These are phyloP conservation scores for Polypedilum vanderplanki DNA, from an alignment of 1,140 invertebrate genomes.

Conservation along the genomic window DNA sequence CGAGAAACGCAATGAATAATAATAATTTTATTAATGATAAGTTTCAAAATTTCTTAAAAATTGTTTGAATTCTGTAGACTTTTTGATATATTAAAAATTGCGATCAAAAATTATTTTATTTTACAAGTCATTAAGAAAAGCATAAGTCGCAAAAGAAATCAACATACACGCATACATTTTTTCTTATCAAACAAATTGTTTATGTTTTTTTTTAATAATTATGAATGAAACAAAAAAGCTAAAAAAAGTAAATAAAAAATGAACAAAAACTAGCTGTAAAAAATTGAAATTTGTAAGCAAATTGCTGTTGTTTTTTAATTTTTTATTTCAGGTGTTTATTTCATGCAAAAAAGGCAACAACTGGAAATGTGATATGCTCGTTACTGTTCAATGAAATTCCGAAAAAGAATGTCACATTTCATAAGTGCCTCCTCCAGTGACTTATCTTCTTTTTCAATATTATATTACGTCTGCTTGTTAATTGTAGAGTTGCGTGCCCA, in stretches of 20 bases:
- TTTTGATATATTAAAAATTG: background rate
- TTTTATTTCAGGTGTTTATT: background rate
- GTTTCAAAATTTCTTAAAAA: background rate
- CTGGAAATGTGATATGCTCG: background rate
- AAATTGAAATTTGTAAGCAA: constrained; percentile 7
- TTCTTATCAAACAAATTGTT: constrained; percentile 4
- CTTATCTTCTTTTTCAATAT: constrained; percentile 15
- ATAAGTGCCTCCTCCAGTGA: constrained; percentile 21
- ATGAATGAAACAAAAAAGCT: constrained; percentile 13
- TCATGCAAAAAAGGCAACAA: background rate
- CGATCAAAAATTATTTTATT: background rate
- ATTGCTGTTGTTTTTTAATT: background rate
- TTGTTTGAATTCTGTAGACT: background rate
- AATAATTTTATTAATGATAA: constrained; percentile 14
- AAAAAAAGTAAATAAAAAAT: background rate
- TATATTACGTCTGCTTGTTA: constrained; percentile 1
- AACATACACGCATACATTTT: background rate
- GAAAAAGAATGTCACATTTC: background rate
- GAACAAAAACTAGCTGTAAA: constrained; percentile 12
- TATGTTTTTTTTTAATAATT: constrained; percentile 12
- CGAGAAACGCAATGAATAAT: constrained; percentile 11
- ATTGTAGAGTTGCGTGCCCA: constrained; percentile 19
- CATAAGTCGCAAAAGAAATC: background rate
- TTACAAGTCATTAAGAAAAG: background rate
- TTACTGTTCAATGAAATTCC: background rate